phyloP scores from a whole-genome alignment of 1,140 invertebrate species.

The Scaptodrosophila lebanonensis region DNA sequence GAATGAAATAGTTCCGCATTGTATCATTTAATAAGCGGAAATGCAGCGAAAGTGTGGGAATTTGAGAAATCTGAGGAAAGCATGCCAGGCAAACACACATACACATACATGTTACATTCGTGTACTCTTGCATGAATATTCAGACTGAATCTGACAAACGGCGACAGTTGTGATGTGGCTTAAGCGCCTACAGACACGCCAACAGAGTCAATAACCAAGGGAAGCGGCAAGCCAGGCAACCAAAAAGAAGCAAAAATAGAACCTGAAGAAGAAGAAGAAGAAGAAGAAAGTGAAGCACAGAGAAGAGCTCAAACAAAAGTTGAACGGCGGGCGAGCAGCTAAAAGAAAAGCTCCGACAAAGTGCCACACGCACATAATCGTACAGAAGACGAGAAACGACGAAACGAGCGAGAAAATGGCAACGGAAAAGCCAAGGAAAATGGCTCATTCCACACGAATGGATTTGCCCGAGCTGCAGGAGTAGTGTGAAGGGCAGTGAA shows the following conservation, averaged over 20 bases:
- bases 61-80: conserved; percentile 30
- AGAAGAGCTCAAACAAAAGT: too few species aligned
- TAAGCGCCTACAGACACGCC: conserved; percentile 66
- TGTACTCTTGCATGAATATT: conserved; percentile 37
- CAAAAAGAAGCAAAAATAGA: too few species aligned
- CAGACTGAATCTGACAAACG: too few species aligned
- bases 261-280: too few species aligned
- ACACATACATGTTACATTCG: too few species aligned
- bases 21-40: conserved; percentile 43
- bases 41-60: conserved; percentile 48
- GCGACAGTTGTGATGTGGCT: conserved; percentile 5
- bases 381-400: neutral
- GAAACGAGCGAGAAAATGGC: conserved; percentile 24
- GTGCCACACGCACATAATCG: too few species aligned
- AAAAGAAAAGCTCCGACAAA: conserved; percentile 56
- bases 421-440: conserved; percentile 37
- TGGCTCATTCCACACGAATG: conserved; percentile 65
- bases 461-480: conserved; percentile 6
- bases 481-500: neutral
- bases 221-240: too few species aligned
- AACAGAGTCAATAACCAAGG: conserved; percentile 64
- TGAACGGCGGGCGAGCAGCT: too few species aligned
- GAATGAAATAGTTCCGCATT: conserved; percentile 27
- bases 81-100: conserved; percentile 4
- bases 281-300: too few species aligned